Percentiles rank a stretch among this genome's conserved stretches.
phyloP scores from a whole-genome alignment of 2,888 invertebrate genomes.

The Criorhina ranunculi region DNA sequence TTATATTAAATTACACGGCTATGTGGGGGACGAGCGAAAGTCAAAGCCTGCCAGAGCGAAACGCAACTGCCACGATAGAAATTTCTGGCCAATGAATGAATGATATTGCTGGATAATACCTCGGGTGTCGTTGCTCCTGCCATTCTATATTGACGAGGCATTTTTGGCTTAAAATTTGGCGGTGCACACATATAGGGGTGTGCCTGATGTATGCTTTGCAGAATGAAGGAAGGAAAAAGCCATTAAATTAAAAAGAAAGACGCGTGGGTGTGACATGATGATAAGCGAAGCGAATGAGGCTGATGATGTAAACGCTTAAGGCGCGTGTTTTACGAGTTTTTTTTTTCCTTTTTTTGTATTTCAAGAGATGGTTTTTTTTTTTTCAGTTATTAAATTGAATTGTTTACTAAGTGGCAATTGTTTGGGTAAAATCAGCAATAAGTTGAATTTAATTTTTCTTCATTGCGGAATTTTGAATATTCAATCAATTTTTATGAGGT shows the following conservation, averaged over 20 bases:
- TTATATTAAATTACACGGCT: constrained; percentile 69
- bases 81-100: background rate
- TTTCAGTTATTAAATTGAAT: constrained; percentile 43
- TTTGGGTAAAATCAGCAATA: constrained; percentile 4
- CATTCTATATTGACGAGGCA: background rate
- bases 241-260: constrained; percentile 42
- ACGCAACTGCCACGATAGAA: constrained; percentile 4
- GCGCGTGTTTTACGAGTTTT: constrained; percentile 28
- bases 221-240: constrained; percentile 22
- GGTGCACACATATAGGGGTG: background rate
- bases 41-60: constrained; percentile 8
- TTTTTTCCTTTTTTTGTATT: background rate
- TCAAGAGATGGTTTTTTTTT: background rate
- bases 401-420: constrained; percentile 6
- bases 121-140: constrained; percentile 17
- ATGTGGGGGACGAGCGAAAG: background rate
- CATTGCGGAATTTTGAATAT: constrained; percentile 12
- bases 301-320: constrained; percentile 49
- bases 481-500: background rate
- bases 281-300: constrained; percentile 20
- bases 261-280: constrained; percentile 37
- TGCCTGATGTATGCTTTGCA: background rate
- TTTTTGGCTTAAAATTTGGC: constrained; percentile 19
- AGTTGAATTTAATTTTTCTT: constrained; percentile 25
- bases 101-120: constrained; percentile 15